Evolutionary conservation across 2,888 invertebrate species (phyloP).

Genomic region (Oxyteleia sp.): DNA sequence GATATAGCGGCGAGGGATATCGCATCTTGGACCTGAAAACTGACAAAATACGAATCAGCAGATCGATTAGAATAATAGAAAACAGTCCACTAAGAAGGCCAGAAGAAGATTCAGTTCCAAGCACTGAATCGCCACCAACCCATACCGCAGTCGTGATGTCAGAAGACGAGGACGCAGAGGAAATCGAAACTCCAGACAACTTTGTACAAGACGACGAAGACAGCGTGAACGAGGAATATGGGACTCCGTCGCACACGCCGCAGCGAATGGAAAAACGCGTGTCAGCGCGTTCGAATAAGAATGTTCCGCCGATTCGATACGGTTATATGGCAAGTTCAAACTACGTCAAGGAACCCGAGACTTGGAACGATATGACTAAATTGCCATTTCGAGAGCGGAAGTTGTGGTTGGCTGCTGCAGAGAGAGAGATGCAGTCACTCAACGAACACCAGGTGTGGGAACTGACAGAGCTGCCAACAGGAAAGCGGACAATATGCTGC

Average conservation of each 20-base stretch:
- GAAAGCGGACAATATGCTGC: constrained; percentile 68
- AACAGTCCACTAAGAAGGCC: no score
- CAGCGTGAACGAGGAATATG: no score
- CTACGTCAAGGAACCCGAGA: constrained; percentile 44
- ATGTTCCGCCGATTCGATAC: neutral
- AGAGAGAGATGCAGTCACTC: constrained; percentile 75
- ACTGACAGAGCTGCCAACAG: constrained; percentile 62
- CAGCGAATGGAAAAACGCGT: no score
- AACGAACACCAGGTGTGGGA: constrained; percentile 76
- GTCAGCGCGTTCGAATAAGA: no score
- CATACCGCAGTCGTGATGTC: no score
- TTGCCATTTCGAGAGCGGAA: constrained; percentile 25
- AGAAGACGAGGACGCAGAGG: no score
- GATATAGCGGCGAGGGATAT: constrained; percentile 11
- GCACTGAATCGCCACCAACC: no score
- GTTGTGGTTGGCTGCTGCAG: constrained; percentile 68
- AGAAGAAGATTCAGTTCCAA: no score
- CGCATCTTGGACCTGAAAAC: constrained; percentile 9
- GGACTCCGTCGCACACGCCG: no score
- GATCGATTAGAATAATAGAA: neutral
- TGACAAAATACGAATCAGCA: neutral
- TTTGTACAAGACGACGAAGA: no score
- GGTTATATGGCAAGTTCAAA: constrained; percentile 25
- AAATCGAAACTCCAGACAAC: no score
- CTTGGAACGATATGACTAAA: constrained; percentile 28